Conservation (phyloP, 1,140 invertebrate genomes). For the Atopsyche davidsoni region DNA sequence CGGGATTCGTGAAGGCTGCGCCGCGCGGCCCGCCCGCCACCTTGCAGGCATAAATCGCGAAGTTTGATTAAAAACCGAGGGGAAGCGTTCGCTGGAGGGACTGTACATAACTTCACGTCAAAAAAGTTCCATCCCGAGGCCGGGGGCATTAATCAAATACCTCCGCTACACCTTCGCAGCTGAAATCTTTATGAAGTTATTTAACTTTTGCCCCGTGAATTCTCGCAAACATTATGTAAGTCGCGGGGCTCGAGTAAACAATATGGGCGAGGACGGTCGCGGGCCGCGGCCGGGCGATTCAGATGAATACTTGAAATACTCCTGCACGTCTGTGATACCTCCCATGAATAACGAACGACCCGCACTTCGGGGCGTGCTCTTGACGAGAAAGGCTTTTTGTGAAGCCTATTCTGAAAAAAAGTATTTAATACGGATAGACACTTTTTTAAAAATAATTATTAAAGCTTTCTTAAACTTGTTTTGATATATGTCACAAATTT, state of each 20-base stretch:
- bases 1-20: background rate
- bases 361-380: too few relatives aligned
- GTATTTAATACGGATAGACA: too few relatives aligned
- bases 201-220: slow-evolving; percentile 17
- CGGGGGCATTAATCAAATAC: slow-evolving; percentile 27
- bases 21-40: background rate
- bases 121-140: slow-evolving; percentile 22
- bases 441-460: too few relatives aligned
- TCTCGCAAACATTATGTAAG: slow-evolving; percentile 3
- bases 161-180: slow-evolving; percentile 4
- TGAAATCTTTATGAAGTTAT: slow-evolving; percentile 27
- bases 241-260: slow-evolving; percentile 9
- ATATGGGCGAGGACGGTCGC: slow-evolving; percentile 3
- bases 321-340: too few relatives aligned
- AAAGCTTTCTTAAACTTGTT: too few relatives aligned
- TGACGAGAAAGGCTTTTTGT: too few relatives aligned
- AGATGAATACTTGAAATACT: too few relatives aligned
- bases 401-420: too few relatives aligned
- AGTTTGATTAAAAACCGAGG: slow-evolving; percentile 17
- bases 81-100: background rate
- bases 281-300: background rate
- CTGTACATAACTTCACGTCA: slow-evolving; percentile 27
- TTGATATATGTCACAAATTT: too few relatives aligned
- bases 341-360: too few relatives aligned
- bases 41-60: background rate